A percentile compares a stretch with the other conserved stretches of the same genome.
phyloP scores from a whole-genome alignment of 2,888 invertebrate genomes.

The Spilarctia lutea region DNA sequence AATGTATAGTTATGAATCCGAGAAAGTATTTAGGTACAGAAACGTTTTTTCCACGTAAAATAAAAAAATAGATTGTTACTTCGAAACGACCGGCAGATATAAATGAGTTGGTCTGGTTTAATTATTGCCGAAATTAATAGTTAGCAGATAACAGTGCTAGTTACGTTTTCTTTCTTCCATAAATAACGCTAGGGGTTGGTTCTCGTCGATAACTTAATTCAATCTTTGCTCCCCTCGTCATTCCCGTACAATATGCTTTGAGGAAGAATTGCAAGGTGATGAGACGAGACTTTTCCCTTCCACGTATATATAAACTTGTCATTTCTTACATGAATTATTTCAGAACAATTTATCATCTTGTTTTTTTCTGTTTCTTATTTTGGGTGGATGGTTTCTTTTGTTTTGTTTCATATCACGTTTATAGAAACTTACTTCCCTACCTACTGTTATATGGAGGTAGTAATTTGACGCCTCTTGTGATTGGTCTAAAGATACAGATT shows the following conservation, averaged over 20 bases:
- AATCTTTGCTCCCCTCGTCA: conserved; percentile 80
- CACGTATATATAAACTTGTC: conserved; percentile 52
- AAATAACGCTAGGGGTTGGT: conserved; percentile 70
- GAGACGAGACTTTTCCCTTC: conserved; percentile 65
- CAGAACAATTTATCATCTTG: conserved; percentile 46
- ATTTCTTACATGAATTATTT: conserved; percentile 52
- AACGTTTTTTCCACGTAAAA: conserved; percentile 46
- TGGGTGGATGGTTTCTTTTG: conserved; percentile 15
- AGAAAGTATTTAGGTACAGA: conserved; percentile 32
- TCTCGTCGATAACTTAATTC: conserved; percentile 81
- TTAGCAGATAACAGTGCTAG: conserved; percentile 69
- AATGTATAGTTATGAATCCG: too few relatives aligned
- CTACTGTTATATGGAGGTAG: background rate
- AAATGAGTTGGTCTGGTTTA: conserved; percentile 74
- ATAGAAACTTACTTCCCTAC: background rate
- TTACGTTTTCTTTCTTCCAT: conserved; percentile 73
- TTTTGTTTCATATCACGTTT: conserved; percentile 32
- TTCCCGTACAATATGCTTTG: conserved; percentile 68
- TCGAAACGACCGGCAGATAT: conserved; percentile 56
- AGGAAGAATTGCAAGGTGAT: conserved; percentile 68
- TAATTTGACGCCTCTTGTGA: too few relatives aligned
- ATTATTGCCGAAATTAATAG: conserved; percentile 82
- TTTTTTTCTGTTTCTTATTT: conserved; percentile 34
- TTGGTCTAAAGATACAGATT: background rate
- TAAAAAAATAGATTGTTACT: conserved; percentile 47